Base-by-base conservation (phyloP, 2,888 invertebrate genomes). In the Phania funesta region DNA sequence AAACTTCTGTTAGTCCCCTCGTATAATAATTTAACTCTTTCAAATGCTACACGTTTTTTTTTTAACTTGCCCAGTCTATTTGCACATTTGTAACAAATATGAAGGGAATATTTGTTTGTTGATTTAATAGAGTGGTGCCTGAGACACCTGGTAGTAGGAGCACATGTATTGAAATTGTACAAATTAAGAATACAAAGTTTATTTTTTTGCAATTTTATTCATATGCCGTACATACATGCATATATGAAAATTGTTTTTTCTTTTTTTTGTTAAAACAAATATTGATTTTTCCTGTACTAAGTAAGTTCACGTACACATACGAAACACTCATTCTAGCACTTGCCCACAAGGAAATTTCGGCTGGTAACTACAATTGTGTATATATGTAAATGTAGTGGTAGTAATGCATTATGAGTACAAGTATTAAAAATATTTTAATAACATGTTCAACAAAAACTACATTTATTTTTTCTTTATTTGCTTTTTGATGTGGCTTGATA, bases 241-340 rank as follows among this genome's bases (percentile, higher is more conserved):
- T n/a, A n/a, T n/a, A 38, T 38, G 35, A n/a, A n/a, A n/a, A 35
- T 35, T 35, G 11, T 35, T 35, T 35, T 68, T 26, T 7, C 18
- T 71, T 48, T 52, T 67, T 71, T 48, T 52, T 67, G 22, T 58
- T 76, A 48, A 48, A 62, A 62, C 54, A 38, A 38, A 38, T 35
- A 74, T 79, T 74, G 79, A 74, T 74, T 68, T 79, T 79, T 68
- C 67, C 50, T 56, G 58, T 35, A 44, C 44, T 26, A 29, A 46
- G n/a, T 32, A 11, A 62, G 29, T 46, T 5, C 29, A 44, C 26
- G 26, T 2, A 11, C 16, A 3, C 16, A 44, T 9, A 24, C 7
- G n/a, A 7, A 44, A 3, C 18, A 35, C 6, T 2, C 16, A 11
- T 52, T 20, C 3, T 13, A 5, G 13, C 1, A n/a, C 1, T 20